phyloP scores from a whole-genome alignment of 1,140 invertebrate genomes.

The Cherax destructor region DNA sequence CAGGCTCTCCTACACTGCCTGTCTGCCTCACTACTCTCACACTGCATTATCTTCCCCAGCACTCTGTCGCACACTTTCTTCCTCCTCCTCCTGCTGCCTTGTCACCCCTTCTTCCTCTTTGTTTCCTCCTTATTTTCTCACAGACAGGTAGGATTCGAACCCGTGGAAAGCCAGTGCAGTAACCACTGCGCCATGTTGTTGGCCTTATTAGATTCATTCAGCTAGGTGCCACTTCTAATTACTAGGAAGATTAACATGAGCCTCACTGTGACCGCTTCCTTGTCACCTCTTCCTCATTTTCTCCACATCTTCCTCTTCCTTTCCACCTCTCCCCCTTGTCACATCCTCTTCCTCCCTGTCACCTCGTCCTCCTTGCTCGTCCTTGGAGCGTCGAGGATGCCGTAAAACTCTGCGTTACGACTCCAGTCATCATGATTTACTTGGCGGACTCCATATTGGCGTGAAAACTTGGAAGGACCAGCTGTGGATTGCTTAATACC shows the following conservation, averaged over 20 bases:
- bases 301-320: neutral
- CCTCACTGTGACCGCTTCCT: no score
- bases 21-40: no score
- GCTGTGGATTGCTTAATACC: conserved; percentile 26
- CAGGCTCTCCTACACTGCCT: no score
- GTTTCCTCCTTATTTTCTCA: no score
- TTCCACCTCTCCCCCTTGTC: neutral
- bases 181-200: no score
- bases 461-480: conserved; percentile 36
- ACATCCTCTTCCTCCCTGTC: neutral
- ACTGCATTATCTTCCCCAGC: neutral
- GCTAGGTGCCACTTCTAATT: no score
- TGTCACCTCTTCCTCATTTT: neutral
- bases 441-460: conserved; percentile 46
- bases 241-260: no score
- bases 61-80: neutral
- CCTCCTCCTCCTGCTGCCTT: neutral
- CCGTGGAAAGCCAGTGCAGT: no score
- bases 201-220: no score
- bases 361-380: neutral
- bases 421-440: conserved; percentile 44
- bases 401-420: conserved; percentile 23
- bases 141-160: no score
- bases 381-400: neutral
- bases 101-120: no score